Evolutionary conservation across 2,797 vertebrate species (phyloP).

Genomic region (Urophycis tenuis): DNA sequence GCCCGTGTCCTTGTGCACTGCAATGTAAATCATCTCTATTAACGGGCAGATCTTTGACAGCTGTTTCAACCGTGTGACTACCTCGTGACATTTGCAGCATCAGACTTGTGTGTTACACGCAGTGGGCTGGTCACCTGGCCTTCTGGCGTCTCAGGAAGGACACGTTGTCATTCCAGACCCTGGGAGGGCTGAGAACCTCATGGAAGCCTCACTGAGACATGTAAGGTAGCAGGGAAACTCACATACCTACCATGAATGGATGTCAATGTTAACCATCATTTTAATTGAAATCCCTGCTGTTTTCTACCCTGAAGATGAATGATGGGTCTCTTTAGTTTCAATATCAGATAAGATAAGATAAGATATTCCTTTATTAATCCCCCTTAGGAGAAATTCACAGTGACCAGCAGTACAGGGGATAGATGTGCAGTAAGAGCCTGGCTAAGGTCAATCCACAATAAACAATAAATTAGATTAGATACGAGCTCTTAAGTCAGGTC

Average conservation of each 20-base stretch:
- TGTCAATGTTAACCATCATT: neutral
- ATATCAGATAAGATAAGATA: too few species aligned
- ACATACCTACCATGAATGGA: neutral
- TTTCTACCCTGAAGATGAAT: neutral
- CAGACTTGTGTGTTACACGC: neutral
- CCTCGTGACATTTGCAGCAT: neutral
- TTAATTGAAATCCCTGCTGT: too few species aligned
- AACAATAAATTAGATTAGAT: too few species aligned
- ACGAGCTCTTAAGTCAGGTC: too few species aligned
- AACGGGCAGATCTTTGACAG: neutral
- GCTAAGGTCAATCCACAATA: too few species aligned
- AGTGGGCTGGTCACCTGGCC: neutral
- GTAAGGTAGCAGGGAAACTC: neutral
- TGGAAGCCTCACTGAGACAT: neutral
- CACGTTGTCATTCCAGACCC: neutral
- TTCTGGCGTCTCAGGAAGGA: neutral
- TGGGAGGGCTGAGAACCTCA: neutral
- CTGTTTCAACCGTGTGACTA: neutral
- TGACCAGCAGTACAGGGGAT: too few species aligned
- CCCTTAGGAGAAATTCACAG: too few species aligned
- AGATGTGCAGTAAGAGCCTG: too few species aligned
- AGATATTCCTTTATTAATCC: too few species aligned
- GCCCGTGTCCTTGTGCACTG: neutral
- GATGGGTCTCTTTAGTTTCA: too few species aligned
- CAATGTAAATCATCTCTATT: neutral